Percentiles rank a stretch among this genome's conserved stretches.
These are phyloP conservation scores for Spialia ferax DNA, from an alignment of 2,888 invertebrate genomes.

Conservation along the genomic window DNA sequence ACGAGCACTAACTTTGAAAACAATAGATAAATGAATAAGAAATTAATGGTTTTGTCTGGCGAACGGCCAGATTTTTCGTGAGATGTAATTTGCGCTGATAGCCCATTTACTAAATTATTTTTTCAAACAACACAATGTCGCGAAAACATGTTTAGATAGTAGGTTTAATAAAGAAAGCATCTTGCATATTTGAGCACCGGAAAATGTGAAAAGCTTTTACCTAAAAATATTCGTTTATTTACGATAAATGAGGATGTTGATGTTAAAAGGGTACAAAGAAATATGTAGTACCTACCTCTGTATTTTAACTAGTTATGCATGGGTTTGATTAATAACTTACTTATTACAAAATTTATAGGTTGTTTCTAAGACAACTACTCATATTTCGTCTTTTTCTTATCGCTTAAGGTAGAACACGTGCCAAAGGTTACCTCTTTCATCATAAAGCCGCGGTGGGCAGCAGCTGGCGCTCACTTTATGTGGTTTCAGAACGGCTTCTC, in stretches of 20 bases:
- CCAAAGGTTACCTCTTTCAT: constrained; percentile 76
- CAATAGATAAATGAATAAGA: background rate
- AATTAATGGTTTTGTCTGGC: constrained; percentile 1
- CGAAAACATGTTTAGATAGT: background rate
- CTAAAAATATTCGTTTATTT: background rate
- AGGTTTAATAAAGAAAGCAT: too few species aligned
- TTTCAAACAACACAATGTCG: background rate
- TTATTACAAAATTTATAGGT: too few species aligned
- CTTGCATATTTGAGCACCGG: too few species aligned
- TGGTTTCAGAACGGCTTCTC: constrained; percentile 78
- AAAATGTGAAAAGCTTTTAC: background rate
- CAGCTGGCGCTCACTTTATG: constrained; percentile 83
- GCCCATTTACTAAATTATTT: background rate
- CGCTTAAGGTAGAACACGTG: constrained; percentile 48
- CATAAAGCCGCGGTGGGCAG: constrained; percentile 77
- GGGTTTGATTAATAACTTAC: too few species aligned
- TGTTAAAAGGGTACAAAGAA: too few species aligned
- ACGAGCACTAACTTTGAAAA: constrained; percentile 1
- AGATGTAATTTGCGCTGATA: background rate
- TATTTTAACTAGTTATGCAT: too few species aligned
- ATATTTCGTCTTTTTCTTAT: background rate
- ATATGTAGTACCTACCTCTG: too few species aligned
- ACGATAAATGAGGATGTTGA: too few species aligned
- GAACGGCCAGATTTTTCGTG: background rate
- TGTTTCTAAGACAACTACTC: background rate